Conservation (phyloP, 2,797 vertebrate species). For the Uromys caudimaculatus region DNA sequence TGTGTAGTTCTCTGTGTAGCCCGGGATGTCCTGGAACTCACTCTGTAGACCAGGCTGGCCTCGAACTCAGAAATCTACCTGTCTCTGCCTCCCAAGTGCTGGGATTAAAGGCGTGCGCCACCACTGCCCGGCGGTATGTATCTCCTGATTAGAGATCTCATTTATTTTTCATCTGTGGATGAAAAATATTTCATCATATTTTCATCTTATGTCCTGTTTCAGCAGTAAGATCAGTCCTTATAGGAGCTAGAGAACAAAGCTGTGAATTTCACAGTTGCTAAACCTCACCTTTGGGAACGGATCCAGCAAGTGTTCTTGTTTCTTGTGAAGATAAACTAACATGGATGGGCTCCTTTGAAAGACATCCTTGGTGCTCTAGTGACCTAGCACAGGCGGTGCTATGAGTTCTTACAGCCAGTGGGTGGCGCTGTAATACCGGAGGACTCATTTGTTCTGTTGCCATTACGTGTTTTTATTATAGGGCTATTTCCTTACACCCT, state of each 20-base stretch:
- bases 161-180: not conserved
- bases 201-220: constrained; percentile 34
- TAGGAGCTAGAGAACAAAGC: not conserved
- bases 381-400: not conserved
- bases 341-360: not conserved
- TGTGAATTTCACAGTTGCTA: constrained; percentile 28
- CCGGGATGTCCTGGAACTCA: too few species aligned
- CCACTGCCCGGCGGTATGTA: too few species aligned
- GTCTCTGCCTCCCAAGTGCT: too few species aligned
- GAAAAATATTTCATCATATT: too few species aligned
- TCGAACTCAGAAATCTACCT: too few species aligned
- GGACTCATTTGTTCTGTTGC: not conserved
- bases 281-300: not conserved
- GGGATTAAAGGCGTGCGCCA: too few species aligned
- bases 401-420: constrained; percentile 47
- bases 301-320: not conserved
- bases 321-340: not conserved
- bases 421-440: constrained; percentile 59
- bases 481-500: not conserved
- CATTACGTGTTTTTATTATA: not conserved
- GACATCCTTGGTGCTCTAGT: not conserved
- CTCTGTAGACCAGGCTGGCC: too few species aligned
- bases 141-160: constrained; percentile 38
- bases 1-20: too few species aligned
- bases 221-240: not conserved